Base-by-base conservation (phyloP, 92 coral and sea anemone genomes). In the Pocillopora meandrina region DNA sequence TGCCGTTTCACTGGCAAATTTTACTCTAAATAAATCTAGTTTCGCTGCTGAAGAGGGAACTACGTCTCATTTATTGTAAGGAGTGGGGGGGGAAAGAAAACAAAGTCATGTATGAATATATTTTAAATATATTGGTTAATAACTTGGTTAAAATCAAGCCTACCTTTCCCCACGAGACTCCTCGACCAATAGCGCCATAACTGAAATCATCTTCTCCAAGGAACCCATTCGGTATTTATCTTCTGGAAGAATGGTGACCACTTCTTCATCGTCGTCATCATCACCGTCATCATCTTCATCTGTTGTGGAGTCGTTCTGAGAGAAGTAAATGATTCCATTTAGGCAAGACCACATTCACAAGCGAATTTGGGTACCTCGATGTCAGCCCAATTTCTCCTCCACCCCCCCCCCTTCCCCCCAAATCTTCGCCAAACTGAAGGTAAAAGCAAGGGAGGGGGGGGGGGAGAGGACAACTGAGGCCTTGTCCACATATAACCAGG, bases 191-290 rank as follows among this genome's bases (percentile, higher is more conserved):
- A 92, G 79, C 66, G 98, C 98, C 47, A 97, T 92, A 61, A 97
- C 93, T 2, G 99, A 92, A 26, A 97, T 89, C 99, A 97, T 97
- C 87, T 97, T 97, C 86, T 97, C 99, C 61, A 97, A 67, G 9
- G 99, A 95, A 49, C 90, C 88, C 59, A 91, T 89, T 57, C 98
- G 98, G 87, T 94, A 95, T 84, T 94, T 97, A 86, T 97, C 99
- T 62, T 97, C 99, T 2, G 99, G 99, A 12, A 94, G 90, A 64
- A 97, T 91, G 57, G 99, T 95, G 16, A 97, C 93, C 59, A 97
- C 98, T n/a, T 97, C 99, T 76, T 97, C 99, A 78, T 97, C 99
- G 63, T 97, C 99, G 74, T 97, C 99, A 61, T 95, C 98, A 65
- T 90, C 89, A 70, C 95, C 98, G 81, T 97, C 99, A 82, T 94